Conservation (phyloP, 2,113 vertebrate species). For the Podocnemis expansa region DNA sequence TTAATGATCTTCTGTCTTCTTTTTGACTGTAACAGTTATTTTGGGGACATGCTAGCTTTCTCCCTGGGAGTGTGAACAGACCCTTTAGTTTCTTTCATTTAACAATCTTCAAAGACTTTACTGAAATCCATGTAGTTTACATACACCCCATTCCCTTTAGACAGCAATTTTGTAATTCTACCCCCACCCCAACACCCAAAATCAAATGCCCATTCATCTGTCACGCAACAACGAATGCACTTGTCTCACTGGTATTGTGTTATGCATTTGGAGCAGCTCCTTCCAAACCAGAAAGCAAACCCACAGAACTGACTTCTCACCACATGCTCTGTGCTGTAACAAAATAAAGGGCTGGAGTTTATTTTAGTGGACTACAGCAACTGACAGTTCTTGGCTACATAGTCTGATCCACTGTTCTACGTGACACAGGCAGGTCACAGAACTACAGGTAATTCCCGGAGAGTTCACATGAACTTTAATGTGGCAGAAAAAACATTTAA, state of each 20-base stretch:
- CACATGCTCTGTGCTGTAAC: fast-evolving
- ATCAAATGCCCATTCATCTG: fast-evolving
- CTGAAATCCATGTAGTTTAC: background rate
- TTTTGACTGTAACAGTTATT: background rate
- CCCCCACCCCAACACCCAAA: too few species aligned
- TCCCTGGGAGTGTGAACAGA: background rate
- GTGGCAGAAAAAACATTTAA: background rate
- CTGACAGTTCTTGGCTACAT: background rate
- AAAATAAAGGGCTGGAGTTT: background rate
- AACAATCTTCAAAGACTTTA: background rate
- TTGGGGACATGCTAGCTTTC: background rate
- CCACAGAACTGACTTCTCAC: background rate
- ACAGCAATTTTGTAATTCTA: background rate
- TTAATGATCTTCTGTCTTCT: background rate
- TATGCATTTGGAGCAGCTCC: background rate
- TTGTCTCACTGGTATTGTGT: too few species aligned
- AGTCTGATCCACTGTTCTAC: background rate
- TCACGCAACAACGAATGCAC: background rate
- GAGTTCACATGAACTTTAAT: background rate
- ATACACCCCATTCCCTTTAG: background rate
- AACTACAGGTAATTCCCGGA: background rate
- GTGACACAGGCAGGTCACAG: background rate
- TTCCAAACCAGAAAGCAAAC: background rate
- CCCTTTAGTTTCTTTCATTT: background rate
- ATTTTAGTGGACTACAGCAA: background rate